Percentiles rank a stretch among this genome's conserved stretches.
These are phyloP conservation scores for Chitala chitala DNA, from an alignment of 2,113 vertebrate genomes.

Conservation along the genomic window DNA sequence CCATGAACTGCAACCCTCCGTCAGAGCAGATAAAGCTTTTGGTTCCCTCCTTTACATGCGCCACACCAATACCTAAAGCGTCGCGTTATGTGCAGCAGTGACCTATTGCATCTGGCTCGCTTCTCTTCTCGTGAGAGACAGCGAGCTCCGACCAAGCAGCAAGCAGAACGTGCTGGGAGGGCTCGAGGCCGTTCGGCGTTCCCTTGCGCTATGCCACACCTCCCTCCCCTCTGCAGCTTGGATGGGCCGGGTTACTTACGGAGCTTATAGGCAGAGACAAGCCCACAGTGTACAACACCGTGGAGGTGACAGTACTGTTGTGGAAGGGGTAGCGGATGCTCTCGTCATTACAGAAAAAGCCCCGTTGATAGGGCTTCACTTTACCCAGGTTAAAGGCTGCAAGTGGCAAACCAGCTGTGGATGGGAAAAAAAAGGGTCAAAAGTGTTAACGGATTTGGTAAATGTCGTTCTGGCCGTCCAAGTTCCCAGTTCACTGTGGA, in stretches of 20 bases:
- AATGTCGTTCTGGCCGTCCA: background rate
- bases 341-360: slow-evolving; percentile 98
- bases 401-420: slow-evolving; percentile 91
- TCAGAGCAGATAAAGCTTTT: background rate
- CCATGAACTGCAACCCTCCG: background rate
- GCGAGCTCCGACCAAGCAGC: too few relatives aligned
- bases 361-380: slow-evolving; percentile 90
- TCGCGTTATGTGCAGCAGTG: too few relatives aligned
- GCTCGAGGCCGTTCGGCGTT: background rate
- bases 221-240: slow-evolving; percentile 48
- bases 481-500: background rate
- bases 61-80: too few relatives aligned
- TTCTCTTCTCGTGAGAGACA: too few relatives aligned
- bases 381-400: slow-evolving; percentile 95
- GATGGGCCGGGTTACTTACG: slow-evolving; percentile 79
- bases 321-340: slow-evolving; percentile 96
- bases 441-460: slow-evolving; percentile 56
- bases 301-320: slow-evolving; percentile 82
- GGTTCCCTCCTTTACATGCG: too few relatives aligned
- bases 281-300: slow-evolving; percentile 85
- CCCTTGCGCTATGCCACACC: background rate
- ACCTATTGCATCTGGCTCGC: too few relatives aligned
- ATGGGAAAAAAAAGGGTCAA: slow-evolving; percentile 67
- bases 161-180: too few relatives aligned
- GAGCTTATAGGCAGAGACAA: slow-evolving; percentile 86